phyloP scores from a whole-genome alignment of 2,113 vertebrate genomes.

The Cavia porcellus region DNA sequence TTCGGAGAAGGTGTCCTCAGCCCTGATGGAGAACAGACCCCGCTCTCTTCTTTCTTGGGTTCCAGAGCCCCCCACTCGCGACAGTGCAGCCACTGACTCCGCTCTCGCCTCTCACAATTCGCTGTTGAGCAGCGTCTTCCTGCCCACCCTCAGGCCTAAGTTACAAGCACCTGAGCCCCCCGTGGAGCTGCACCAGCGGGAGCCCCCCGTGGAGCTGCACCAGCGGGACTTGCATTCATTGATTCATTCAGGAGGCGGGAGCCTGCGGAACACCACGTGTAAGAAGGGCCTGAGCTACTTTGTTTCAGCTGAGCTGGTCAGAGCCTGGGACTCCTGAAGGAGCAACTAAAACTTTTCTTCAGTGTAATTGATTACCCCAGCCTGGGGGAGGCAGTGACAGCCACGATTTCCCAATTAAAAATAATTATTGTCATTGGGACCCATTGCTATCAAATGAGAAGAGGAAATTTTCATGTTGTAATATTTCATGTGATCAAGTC shows the following conservation, averaged over 20 bases:
- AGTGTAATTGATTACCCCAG: not conserved
- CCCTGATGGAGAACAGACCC: not conserved
- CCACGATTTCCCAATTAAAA: not conserved
- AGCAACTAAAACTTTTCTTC: not conserved
- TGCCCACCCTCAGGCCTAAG: not conserved
- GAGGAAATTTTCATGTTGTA: not conserved
- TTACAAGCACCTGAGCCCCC: not conserved
- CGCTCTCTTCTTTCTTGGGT: not conserved
- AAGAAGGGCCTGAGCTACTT: not conserved
- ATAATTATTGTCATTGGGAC: not conserved
- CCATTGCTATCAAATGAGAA: not conserved
- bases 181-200: too few species aligned
- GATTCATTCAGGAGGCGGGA: too few species aligned
- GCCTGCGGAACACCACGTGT: too few species aligned
- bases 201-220: too few species aligned
- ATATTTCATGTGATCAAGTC: not conserved
- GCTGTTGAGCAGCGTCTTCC: not conserved
- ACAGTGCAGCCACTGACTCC: not conserved
- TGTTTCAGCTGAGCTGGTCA: not conserved
- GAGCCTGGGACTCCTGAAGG: not conserved
- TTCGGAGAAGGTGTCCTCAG: not conserved
- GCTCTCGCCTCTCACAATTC: not conserved
- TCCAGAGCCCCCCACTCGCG: not conserved
- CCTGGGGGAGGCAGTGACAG: not conserved
- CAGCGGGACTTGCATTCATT: too few species aligned